These are phyloP conservation scores for Artemisiospiza belli DNA, from an alignment of 2,113 vertebrate species.

Conservation along the genomic window DNA sequence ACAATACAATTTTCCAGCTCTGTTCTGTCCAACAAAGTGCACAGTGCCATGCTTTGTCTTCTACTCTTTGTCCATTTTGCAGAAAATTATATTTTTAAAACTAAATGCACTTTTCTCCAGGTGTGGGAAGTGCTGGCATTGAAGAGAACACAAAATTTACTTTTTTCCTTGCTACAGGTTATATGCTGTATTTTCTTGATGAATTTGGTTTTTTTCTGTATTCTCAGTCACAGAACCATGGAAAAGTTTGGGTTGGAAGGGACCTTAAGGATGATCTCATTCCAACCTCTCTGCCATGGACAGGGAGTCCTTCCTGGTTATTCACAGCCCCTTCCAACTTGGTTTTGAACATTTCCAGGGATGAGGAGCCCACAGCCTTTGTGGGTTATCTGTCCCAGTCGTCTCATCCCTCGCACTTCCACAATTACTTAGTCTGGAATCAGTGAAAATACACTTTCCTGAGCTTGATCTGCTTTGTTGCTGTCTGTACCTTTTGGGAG, in stretches of 20 bases:
- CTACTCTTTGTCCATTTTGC: not conserved
- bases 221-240: not conserved
- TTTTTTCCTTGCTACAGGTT: not conserved
- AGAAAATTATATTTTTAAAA: not conserved
- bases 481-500: not conserved
- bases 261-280: not conserved
- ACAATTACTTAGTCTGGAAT: not conserved
- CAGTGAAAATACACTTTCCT: not conserved
- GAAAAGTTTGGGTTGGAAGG: not conserved
- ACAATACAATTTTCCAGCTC: not conserved
- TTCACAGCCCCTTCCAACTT: not conserved
- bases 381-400: not conserved
- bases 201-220: not conserved
- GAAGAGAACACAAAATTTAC: not conserved
- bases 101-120: not conserved
- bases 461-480: fast-evolving
- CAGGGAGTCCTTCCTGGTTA: not conserved
- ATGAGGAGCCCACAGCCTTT: too few species aligned
- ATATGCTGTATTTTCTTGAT: not conserved
- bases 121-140: not conserved
- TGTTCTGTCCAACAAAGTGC: not conserved
- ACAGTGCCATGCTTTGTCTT: not conserved
- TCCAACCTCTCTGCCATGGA: not conserved
- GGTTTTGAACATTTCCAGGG: not conserved
- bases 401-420: not conserved